A percentile compares a stretch with the other conserved stretches of the same genome.
Conservation (phyloP, 2,888 invertebrate genomes). For the Tupiocoris notatus region DNA sequence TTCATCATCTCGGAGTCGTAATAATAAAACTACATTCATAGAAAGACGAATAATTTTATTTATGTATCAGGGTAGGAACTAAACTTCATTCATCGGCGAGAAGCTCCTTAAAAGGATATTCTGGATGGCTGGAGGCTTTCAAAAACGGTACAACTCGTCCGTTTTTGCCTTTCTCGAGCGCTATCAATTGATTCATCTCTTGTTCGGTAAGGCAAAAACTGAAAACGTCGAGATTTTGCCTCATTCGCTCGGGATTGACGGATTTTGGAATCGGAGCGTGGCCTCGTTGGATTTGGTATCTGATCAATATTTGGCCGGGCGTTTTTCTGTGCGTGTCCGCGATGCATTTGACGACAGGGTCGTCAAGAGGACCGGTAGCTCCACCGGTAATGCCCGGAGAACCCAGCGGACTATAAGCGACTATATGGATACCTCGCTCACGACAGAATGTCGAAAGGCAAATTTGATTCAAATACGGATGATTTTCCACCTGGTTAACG, state of each 20-base stretch:
- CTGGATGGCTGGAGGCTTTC: background rate
- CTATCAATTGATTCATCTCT: conserved; percentile 13
- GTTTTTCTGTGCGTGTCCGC: conserved; percentile 62
- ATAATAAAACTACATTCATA: too few species aligned
- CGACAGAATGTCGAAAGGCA: background rate
- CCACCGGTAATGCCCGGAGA: background rate
- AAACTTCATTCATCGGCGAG: background rate
- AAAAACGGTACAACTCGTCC: background rate
- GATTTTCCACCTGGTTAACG: conserved; percentile 27
- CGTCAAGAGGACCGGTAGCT: conserved; percentile 57
- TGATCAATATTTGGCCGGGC: conserved; percentile 69
- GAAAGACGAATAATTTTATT: too few species aligned
- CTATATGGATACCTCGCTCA: background rate
- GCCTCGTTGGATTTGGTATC: conserved; percentile 66
- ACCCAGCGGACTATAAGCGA: conserved; percentile 17
- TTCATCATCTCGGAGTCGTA: too few species aligned
- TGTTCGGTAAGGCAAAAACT: conserved; percentile 6
- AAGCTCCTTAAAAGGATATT: conserved; percentile 21
- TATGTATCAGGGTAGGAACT: too few species aligned
- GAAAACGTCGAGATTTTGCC: conserved; percentile 65
- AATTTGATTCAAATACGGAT: conserved; percentile 28
- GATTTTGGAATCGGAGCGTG: conserved; percentile 77
- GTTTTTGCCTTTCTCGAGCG: conserved; percentile 8
- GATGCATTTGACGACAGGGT: conserved; percentile 61
- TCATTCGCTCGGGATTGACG: conserved; percentile 65